Evolutionary conservation across 1,140 invertebrate species (phyloP).

Genomic region (Meloidogyne floridensis): DNA sequence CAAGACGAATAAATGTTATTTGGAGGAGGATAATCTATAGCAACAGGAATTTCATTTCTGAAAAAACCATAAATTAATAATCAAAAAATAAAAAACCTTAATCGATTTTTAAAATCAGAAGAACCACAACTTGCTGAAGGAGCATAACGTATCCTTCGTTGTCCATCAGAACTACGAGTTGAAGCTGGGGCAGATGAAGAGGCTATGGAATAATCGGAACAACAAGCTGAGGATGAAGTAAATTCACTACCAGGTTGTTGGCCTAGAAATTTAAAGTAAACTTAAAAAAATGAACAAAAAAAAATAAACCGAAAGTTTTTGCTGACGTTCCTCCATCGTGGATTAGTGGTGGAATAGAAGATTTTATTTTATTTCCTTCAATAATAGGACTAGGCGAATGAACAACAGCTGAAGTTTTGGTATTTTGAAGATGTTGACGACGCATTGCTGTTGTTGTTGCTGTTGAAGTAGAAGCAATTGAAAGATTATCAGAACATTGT

Average conservation of each 20-base stretch:
- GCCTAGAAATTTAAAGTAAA: neutral
- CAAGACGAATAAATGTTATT: conserved; percentile 14
- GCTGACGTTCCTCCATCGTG: neutral
- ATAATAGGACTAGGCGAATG: neutral
- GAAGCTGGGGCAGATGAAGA: conserved; percentile 5
- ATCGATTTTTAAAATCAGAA: conserved; percentile 1
- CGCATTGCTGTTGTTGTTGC: neutral
- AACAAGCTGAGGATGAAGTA: conserved; percentile 5
- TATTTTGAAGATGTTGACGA: conserved; percentile 22
- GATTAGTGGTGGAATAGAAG: neutral
- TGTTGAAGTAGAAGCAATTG: neutral
- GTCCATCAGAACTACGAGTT: neutral
- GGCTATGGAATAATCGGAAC: conserved; percentile 28
- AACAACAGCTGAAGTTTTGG: conserved; percentile 21
- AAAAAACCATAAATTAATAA: neutral
- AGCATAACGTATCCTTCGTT: conserved; percentile 19
- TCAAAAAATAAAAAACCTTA: neutral
- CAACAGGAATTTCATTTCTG: conserved; percentile 41
- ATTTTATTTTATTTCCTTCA: neutral
- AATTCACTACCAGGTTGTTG: neutral
- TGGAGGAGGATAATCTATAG: conserved; percentile 39
- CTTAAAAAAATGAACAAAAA: too few species aligned
- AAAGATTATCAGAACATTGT: neutral
- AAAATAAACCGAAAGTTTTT: conserved; percentile 28
- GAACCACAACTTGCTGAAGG: conserved; percentile 22